phyloP scores from a whole-genome alignment of 1,140 invertebrate species.

The Scaptodrosophila lebanonensis region DNA sequence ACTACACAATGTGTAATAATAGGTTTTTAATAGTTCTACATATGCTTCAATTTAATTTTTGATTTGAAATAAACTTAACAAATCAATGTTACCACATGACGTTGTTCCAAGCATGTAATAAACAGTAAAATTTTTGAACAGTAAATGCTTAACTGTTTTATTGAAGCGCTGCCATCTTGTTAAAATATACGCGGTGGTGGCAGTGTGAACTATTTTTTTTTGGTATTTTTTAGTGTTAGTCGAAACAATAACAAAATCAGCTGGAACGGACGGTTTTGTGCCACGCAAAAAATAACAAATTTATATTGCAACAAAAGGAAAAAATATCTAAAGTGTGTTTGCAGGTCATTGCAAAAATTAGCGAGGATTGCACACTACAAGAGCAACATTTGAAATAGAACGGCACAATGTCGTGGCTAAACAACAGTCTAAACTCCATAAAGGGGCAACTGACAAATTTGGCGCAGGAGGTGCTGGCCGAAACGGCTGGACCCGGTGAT shows the following conservation, averaged over 20 bases:
- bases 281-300: conserved; percentile 60
- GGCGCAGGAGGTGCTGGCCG: conserved; percentile 83
- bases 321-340: conserved; percentile 1
- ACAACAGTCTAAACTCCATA: conserved; percentile 84
- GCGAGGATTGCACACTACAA: background rate
- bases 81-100: no score
- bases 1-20: no score
- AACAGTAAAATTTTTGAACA: no score
- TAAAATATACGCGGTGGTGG: no score
- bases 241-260: conserved; percentile 60
- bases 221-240: no score
- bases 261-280: conserved; percentile 63
- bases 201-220: no score
- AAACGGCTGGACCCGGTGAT: conserved; percentile 78
- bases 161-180: no score
- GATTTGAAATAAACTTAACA: no score
- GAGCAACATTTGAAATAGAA: conserved; percentile 20
- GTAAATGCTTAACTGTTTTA: no score
- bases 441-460: conserved; percentile 87
- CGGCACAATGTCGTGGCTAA: conserved; percentile 85
- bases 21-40: no score
- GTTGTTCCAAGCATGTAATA: no score
- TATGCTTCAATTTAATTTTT: no score
- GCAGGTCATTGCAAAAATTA: background rate
- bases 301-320: conserved; percentile 10